phyloP scores from a whole-genome alignment of 2,797 vertebrate genomes.

The Enteromius trimaculatus region DNA sequence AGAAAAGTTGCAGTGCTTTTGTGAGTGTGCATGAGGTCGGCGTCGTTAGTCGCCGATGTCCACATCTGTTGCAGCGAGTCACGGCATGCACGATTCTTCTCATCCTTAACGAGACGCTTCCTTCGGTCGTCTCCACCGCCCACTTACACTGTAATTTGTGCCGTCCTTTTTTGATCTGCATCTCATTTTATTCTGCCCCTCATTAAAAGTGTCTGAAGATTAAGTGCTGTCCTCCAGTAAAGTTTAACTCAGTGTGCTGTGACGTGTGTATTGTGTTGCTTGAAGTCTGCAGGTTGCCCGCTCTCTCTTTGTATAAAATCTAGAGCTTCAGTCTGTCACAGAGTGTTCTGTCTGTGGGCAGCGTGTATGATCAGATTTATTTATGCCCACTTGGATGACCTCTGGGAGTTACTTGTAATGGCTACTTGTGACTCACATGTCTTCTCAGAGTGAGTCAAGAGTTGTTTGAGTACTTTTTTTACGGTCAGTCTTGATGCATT shows the following conservation, averaged over 20 bases:
- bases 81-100: conserved; percentile 4
- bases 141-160: conserved; percentile 8
- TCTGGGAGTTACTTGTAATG: conserved; percentile 24
- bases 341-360: conserved; percentile 37
- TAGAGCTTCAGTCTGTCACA: conserved; percentile 3
- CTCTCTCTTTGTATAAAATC: not conserved
- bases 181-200: not conserved
- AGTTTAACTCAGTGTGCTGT: conserved; percentile 18
- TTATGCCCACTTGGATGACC: conserved; percentile 38
- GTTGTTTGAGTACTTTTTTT: conserved; percentile 27
- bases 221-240: conserved; percentile 18
- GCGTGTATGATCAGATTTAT: conserved; percentile 34
- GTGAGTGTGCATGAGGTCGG: conserved; percentile 26
- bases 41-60: not conserved
- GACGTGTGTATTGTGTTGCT: conserved; percentile 11
- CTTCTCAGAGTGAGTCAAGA: conserved; percentile 15
- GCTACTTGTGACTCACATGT: conserved; percentile 28
- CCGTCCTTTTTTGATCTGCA: not conserved
- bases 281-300: conserved; percentile 1
- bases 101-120: not conserved
- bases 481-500: not conserved
- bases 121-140: not conserved
- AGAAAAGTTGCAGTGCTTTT: conserved; percentile 56
- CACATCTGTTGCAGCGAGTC: not conserved
- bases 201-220: conserved; percentile 32